Evolutionary conservation across 2,113 vertebrate species (phyloP), one percentile per base, ranked within the genome.

Genomic region (Microtus ochrogaster): DNA sequence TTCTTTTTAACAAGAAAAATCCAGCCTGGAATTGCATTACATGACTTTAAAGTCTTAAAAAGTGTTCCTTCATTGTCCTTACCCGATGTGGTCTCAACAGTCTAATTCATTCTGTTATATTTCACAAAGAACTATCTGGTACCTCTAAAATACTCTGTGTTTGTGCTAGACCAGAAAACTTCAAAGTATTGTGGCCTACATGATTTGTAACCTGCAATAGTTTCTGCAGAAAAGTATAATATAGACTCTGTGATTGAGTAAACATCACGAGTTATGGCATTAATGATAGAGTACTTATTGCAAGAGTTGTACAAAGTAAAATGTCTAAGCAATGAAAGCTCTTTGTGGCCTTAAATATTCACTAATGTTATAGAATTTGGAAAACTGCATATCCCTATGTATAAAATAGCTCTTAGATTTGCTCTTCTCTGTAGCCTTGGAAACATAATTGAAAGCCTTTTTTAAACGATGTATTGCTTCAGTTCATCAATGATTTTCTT

Each of bases 41-140:
- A 98, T 98, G 98, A 99, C 98, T 98, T 99, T 99, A 98, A 98
- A 99, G 98, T 98, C 98, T 99, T 99, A 98, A 98, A 89, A 98
- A 98, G 97, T 98, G 98, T 98, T 97, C 94, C 65, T 96, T 98
- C 98, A 98, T 98, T 99, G 98, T 98, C 86, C 91, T 96, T n/a
- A 98, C 97, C 98, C 95, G 93, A 98, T 98, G 98, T 98, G 98
- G 97, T 97, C 95, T 91, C 97, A 97, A 98, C 73, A 94, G 98
- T 98, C 97, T 98, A 96, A 98, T 98, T 98, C 98, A 97, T 98
- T 98, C 97, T 93, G 96, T 97, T 97, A 91, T 97, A 97, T 97
- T 93, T 98, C 97, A 97, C 98, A 98, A 98, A 98, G 98, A 98
- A 98, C 97, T 97, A 98, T 98, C 98, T 98, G 96, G 96, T 98